phyloP scores from a whole-genome alignment of 2,797 vertebrate species.

The Crocidura indochinensis region DNA sequence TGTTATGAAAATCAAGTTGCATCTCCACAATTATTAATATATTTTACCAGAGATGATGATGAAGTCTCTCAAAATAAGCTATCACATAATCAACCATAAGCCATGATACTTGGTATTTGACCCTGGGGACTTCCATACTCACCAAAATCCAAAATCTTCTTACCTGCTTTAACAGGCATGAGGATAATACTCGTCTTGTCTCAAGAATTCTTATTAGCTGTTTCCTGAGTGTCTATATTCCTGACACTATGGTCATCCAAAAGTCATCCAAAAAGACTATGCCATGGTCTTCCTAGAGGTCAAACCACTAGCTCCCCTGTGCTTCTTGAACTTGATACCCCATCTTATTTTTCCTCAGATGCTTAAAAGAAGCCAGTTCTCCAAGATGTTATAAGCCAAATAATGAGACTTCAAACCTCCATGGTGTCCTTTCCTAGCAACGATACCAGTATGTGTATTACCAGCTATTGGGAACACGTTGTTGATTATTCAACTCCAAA shows the following conservation, averaged over 20 bases:
- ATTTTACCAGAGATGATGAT: too few species aligned
- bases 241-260: neutral
- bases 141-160: neutral
- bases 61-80: neutral
- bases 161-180: neutral
- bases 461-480: neutral
- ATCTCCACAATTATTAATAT: neutral
- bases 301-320: neutral
- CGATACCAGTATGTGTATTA: neutral
- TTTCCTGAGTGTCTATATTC: neutral
- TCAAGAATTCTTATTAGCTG: neutral
- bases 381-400: neutral
- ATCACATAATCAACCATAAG: neutral
- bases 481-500: neutral
- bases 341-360: neutral
- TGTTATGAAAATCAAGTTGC: neutral
- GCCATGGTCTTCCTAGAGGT: neutral
- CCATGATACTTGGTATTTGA: neutral
- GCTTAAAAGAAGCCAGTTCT: neutral
- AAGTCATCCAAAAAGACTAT: neutral
- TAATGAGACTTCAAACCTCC: neutral
- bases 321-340: neutral
- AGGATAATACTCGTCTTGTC: neutral
- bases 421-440: neutral
- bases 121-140: neutral